Base-by-base conservation (phyloP, 2,888 invertebrate genomes). In the Cheilosia urbana region DNA sequence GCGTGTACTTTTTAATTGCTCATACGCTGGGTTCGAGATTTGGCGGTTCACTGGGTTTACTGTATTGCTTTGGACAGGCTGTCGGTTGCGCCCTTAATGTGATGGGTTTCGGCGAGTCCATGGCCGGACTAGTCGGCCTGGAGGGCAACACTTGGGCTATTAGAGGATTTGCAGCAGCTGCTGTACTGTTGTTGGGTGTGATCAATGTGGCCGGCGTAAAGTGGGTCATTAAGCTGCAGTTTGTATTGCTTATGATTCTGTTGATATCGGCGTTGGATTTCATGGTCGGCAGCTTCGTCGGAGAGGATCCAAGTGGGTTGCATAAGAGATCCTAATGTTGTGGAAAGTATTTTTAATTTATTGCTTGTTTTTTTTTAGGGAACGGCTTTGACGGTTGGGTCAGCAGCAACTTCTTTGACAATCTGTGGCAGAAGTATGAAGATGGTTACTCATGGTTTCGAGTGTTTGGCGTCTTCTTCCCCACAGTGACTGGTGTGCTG, bases 171-270 rank as follows among this genome's bases (percentile, higher is more conserved):
- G 98, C 98, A 9, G 95, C 97, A 71, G 95, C 96, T 6, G 97
- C 98, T 57, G 96, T 98, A 1, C 92, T 98, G 57, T 93, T 98
- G 45, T 93, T 99, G 19, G 96, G 98, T 72, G 95, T 96, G 84
- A 98, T 99, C 88, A 99, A 99, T 93, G 94, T 98, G 51, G 98
- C 98, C 30, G 99, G 99, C 49, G 98, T 99, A 0, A 98, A 98
- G 92, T 99, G 98, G 98, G 98, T 99, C 30, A 96, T 99, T 76
- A 97, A 99, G 90, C 93, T 99, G 71, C 99, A 99, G 91, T 98
- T 99, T 93, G 93, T 96, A 40, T 94, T 99, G 55, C 93, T 99
- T 27, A 93, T 98, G 88, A 95, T 98, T 72, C 94, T 99, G 77
- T 94, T 98, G 68, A 92, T 98, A 83, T 98, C 98, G 78, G 98